Evolutionary conservation across 2,888 invertebrate genomes (phyloP), one percentile per base, ranked within the genome.

Genomic region (Lasius platythorax): DNA sequence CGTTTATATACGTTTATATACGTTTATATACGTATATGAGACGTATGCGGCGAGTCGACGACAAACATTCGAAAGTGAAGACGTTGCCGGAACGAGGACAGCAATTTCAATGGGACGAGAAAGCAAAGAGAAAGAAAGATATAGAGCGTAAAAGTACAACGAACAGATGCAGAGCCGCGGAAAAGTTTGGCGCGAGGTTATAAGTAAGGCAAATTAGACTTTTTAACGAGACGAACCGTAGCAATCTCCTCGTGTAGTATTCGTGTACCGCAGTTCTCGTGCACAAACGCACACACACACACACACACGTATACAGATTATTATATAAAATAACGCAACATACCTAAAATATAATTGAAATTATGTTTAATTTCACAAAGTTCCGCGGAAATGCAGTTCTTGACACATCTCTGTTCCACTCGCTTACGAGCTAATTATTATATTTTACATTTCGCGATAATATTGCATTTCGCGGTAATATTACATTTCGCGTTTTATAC

Each of bases 321-420:
- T 33, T 15, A 8, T 15, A 8, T 37, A 23, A 61, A 37, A 61
- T 56, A 58, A 23, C 28, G 28, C 70, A 46, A 46, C 6, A 5
- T 9, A 58, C 1, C 1, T 56, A n/a, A 50, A 76, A 63, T 61
- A 43, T 58, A 50, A 79, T 46, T 61, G 9, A 61, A 78, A 63
- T 61, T 72, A 61, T 79, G 72, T 37, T 79, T 50, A 79, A 79
- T 72, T 79, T 79, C 12, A n/a, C 61, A 61, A 61, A 46, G 33
- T 70, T 72, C 8, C 23, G 33, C 2, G 46, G 37, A 63, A 28
- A 73, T 72, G 37, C 46, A 46, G 33, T 46, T 61, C 18, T 15
- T 23, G 30, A 61, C 18, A 30, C 68, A 43, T 72, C 46, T 56
- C 11, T 46, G 18, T 68, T 68, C 40, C 12, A 23, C 61, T 72